Evolutionary conservation across 2,888 invertebrate species (phyloP), one percentile per base, ranked within the genome.

Genomic region (Drosophila neotestacea): DNA sequence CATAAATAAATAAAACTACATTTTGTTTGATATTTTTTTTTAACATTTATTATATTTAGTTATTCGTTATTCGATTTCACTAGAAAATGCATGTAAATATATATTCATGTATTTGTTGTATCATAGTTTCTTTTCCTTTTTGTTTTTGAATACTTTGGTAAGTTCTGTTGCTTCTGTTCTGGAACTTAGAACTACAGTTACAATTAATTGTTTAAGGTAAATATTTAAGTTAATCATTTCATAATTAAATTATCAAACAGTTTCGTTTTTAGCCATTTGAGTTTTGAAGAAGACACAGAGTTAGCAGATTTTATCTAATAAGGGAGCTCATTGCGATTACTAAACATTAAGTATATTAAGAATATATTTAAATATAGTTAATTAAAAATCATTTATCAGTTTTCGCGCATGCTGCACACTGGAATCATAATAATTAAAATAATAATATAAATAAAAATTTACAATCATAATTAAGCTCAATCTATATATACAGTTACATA

Each of bases 81-180:
- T 85, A 85, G 89, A 85, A 85, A 85, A 85, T 85, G 88, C 89
- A 85, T 85, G 88, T 85, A 89, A 85, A 88, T 85, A 85, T 81
- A 88, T 84, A 85, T 78, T 62, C 79, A 87, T 81, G 78, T 84
- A 75, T 80, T 52, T 62, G 56, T 47, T 74, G 44, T 79, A 71
- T 74, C 47, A 73, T 75, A 77, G 61, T 68, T 73, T 13, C 46
- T 34, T 47, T 62, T 27, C 6, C 41, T 58, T 16, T 22, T 11
- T 82, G 61, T 58, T 54, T 13, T 32, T 42, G 60, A 84, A 84
- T 84, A 84, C 84, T 84, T 84, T 84, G 84, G 84, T 84, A 84
- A 84, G 87, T 86, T 84, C 79, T 86, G 70, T 75, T 85, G 77
- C 70, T 59, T 72, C 58, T 46, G 58, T 58, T 36, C 46, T 47